These are phyloP conservation scores for Palythoa grandis DNA, from an alignment of 92 coral and sea anemone species.

Conservation along the genomic window DNA sequence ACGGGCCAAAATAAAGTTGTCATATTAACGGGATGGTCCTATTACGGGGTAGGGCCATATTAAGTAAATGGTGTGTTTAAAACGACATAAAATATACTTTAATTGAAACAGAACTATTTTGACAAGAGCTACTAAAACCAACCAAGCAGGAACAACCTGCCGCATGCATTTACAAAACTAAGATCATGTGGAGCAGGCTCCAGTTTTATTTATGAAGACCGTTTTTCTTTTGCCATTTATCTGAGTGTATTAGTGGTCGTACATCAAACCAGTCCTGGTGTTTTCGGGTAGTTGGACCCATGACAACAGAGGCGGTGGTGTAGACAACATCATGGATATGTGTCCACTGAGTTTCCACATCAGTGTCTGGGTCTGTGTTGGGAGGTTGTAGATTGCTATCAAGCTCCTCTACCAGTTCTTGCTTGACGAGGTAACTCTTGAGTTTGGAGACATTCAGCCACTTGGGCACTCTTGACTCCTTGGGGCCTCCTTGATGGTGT, in stretches of 20 bases:
- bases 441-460: conserved; percentile 40
- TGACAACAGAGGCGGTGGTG: not conserved
- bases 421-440: not conserved
- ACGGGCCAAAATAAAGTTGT: too few relatives aligned
- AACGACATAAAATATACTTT: too few relatives aligned
- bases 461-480: conserved; percentile 11
- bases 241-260: too few relatives aligned
- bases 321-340: not conserved
- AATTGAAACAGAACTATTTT: too few relatives aligned
- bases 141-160: too few relatives aligned
- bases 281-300: not conserved
- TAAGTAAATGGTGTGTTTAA: too few relatives aligned
- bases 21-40: too few relatives aligned
- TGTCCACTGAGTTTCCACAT: conserved; percentile 6
- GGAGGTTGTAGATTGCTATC: conserved; percentile 1
- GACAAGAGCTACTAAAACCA: too few relatives aligned
- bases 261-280: conserved; percentile 35
- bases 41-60: too few relatives aligned
- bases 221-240: conserved; percentile 11
- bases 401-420: conserved; percentile 38
- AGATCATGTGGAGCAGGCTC: too few relatives aligned
- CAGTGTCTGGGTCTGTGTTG: not conserved
- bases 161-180: too few relatives aligned
- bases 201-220: too few relatives aligned
- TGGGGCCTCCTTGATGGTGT: conserved; percentile 24